These are phyloP conservation scores for Mesochorus sp. DNA, from an alignment of 2,888 invertebrate genomes.

Conservation along the genomic window DNA sequence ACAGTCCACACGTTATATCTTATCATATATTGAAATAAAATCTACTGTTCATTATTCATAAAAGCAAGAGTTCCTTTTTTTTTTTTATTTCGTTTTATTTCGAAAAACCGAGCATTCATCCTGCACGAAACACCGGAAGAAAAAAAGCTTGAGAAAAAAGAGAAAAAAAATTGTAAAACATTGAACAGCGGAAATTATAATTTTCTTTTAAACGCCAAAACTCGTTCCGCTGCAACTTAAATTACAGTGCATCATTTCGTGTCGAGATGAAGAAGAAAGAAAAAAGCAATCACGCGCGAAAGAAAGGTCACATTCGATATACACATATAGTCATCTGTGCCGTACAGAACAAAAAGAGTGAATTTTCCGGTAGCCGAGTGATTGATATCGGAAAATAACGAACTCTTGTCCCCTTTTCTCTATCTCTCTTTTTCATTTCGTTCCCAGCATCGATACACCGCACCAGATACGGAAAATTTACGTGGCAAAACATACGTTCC, in stretches of 20 bases:
- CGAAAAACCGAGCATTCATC: no score
- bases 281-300: slow-evolving; percentile 18
- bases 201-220: no score
- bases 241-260: slow-evolving; percentile 9
- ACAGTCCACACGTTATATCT: no score
- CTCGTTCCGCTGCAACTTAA: not conserved
- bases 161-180: no score
- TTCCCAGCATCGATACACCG: slow-evolving; percentile 7
- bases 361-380: slow-evolving; percentile 49
- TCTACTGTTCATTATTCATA: no score
- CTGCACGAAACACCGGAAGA: not conserved
- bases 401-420: slow-evolving; percentile 18
- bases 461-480: slow-evolving; percentile 37
- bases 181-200: no score
- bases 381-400: slow-evolving; percentile 65
- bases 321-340: not conserved
- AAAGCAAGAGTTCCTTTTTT: no score
- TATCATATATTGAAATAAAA: no score
- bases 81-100: no score
- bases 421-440: not conserved
- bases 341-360: slow-evolving; percentile 30
- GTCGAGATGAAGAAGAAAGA: slow-evolving; percentile 27
- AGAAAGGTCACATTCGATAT: slow-evolving; percentile 28
- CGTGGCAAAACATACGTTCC: slow-evolving; percentile 38
- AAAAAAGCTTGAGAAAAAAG: no score